Base-by-base conservation (phyloP, 2,888 invertebrate genomes). In the Protula sp. region DNA sequence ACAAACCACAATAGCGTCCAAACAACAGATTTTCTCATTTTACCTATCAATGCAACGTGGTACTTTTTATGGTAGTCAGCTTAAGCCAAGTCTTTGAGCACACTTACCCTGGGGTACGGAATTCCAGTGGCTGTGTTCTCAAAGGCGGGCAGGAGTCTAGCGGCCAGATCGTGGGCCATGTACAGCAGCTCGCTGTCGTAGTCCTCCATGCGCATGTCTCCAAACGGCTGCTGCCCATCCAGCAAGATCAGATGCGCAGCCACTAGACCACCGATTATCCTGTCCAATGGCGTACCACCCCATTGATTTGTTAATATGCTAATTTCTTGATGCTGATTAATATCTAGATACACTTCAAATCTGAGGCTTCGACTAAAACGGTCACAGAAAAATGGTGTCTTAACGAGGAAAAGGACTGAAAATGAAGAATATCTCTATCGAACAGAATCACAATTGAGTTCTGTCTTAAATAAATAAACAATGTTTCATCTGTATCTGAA, bases 161-260 rank as follows among this genome's bases (percentile, higher is more conserved):
- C 74, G 2, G 85, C 86, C 19, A 87, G 79, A 71, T 87, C 86
- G 72, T 84, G 84, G n/a, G 87, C 86, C 69, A 87, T 70, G 55
- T 82, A 77, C 5, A 87, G 77, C 24, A 87, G 77, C 69, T 87
- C 85, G 54, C 83, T 82, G 62, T 84, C 81, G 74, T 87, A 87
- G 28, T 69, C 61, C 30, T 83, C 81, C 30, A 83, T 81, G 14
- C 56, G 59, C 60, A 79, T 70, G 51, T 76, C 68, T 29, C 86
- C 86, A 77, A 86, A 84, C 29, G 84, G 83, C 69, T 84, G 79
- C n/a, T 77, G 71, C 5, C 81, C 77, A 69, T 87, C 86, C 22
- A 76, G 83, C 60, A 86, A 85, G 47, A 87, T 79, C 64, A 87
- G 76, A 74, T 87, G 87, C 38, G 86, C 85, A n/a, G 86, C 86